Base-by-base conservation (phyloP, 2,797 vertebrate species). In the Periophthalmus magnuspinnatus region DNA sequence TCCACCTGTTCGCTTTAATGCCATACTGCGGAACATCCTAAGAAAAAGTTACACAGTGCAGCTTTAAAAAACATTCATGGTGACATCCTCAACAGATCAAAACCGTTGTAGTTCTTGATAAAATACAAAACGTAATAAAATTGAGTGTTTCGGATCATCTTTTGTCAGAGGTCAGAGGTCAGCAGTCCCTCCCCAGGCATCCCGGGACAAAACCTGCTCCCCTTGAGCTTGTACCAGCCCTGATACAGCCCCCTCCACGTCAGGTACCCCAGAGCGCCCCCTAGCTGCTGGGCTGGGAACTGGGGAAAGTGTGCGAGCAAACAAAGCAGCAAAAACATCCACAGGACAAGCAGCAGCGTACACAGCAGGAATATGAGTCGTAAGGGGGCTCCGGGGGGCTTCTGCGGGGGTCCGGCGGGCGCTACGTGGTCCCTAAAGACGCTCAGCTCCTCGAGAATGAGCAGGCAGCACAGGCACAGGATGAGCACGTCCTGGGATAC, bases 251-350 rank as follows among this genome's bases (percentile, higher is more conserved):
- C 92, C 69, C 88, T 89, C 93, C 94, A 94, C 16, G 81, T 91
- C 69, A 94, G 79, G 72, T 91, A 94, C 63, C 93, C 94, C 9
- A 94, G 80, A 3, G 94, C 94, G 0, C 94, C 94, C 0, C 94
- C 94, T 47, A 95, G 86, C 75, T 95, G 92, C 86, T 95, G 94
- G 78, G 95, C 90, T 17, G 94, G 94, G 56, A 95, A 95, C 54
- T 88, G 85, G 2, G 94, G 91, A 70, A 95, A 94, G 79, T 95
- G 90, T 14, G 94, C 85, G 0, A 94, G 93, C 0, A 93, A 86
- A 75, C 94, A 94, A 54, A 95, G 76, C 61, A 96, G 86, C 81
- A 96, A 76, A 75, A 94, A 91, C 75, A 94, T 89, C 93, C 94
- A 95, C 50, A 96, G 72, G 0, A 79, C 70, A 1, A 95, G 89